phyloP scores from a whole-genome alignment of 2,113 vertebrate species.

The Choloepus hoffmanni region DNA sequence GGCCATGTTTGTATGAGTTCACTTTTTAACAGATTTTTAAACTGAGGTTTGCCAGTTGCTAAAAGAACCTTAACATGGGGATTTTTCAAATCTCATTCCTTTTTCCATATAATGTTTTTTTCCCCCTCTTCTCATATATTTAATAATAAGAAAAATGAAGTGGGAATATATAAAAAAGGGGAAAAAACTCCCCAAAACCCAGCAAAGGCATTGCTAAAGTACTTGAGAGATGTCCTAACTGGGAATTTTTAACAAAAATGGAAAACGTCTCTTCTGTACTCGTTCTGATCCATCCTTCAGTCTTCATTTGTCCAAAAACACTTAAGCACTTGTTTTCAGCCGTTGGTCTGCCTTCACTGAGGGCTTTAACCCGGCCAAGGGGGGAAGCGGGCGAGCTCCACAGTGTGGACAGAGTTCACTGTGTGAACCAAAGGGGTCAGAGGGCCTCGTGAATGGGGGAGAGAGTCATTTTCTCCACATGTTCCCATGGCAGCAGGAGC shows the following conservation, averaged over 20 bases:
- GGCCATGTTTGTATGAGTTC: not conserved
- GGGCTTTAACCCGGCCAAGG: not conserved
- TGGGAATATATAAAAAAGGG: not conserved
- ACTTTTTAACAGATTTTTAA: not conserved
- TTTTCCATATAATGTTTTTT: not conserved
- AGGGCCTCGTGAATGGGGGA: not conserved
- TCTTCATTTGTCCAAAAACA: constrained; percentile 36
- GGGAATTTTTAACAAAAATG: constrained; percentile 14
- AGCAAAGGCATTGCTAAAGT: not conserved
- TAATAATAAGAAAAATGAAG: constrained; percentile 25
- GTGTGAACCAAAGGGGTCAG: not conserved
- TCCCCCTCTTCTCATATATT: not conserved
- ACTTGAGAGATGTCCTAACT: not conserved
- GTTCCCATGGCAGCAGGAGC: not conserved
- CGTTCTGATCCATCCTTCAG: not conserved
- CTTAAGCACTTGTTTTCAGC: not conserved
- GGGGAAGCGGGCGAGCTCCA: not conserved
- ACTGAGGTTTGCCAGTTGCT: not conserved
- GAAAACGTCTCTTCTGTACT: constrained; percentile 23
- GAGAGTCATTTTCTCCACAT: not conserved
- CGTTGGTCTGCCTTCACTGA: not conserved
- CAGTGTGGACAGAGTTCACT: rapidly evolving
- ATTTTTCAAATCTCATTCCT: not conserved
- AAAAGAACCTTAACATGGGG: not conserved
- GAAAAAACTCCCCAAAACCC: not conserved